Conservation (phyloP, 2,888 invertebrate genomes). For the Drosophila algonquin region DNA sequence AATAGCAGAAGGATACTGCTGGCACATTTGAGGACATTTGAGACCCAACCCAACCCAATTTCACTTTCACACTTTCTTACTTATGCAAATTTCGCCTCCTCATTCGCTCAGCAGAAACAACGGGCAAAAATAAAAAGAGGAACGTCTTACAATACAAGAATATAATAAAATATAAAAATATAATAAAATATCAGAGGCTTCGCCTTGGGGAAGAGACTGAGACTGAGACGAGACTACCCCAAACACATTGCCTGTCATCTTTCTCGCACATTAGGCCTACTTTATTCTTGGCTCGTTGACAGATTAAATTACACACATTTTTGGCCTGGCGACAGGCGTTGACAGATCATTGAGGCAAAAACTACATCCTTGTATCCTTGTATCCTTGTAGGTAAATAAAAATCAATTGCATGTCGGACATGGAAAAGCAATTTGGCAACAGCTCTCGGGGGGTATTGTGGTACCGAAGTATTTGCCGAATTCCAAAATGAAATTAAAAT, state of each 20-base stretch:
- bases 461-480: not conserved
- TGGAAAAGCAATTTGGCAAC: constrained; percentile 53
- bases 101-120: constrained; percentile 36
- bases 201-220: constrained; percentile 37
- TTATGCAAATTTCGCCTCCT: constrained; percentile 68
- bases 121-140: not conserved
- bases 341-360: constrained; percentile 51
- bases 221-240: not conserved
- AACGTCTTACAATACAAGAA: constrained; percentile 33
- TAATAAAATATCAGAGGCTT: constrained; percentile 43
- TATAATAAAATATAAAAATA: constrained; percentile 42
- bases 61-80: constrained; percentile 70
- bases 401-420: constrained; percentile 64
- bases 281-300: constrained; percentile 67
- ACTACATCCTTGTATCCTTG: constrained; percentile 46
- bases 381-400: constrained; percentile 34
- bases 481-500: not conserved
- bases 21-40: constrained; percentile 7
- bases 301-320: constrained; percentile 71
- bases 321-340: constrained; percentile 55
- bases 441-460: not conserved
- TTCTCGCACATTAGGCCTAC: constrained; percentile 71
- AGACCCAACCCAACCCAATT: constrained; percentile 25
- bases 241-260: constrained; percentile 70
- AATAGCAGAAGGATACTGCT: constrained; percentile 8